Base-by-base conservation (phyloP, 2,797 vertebrate genomes). In the Leptodactylus fallax region DNA sequence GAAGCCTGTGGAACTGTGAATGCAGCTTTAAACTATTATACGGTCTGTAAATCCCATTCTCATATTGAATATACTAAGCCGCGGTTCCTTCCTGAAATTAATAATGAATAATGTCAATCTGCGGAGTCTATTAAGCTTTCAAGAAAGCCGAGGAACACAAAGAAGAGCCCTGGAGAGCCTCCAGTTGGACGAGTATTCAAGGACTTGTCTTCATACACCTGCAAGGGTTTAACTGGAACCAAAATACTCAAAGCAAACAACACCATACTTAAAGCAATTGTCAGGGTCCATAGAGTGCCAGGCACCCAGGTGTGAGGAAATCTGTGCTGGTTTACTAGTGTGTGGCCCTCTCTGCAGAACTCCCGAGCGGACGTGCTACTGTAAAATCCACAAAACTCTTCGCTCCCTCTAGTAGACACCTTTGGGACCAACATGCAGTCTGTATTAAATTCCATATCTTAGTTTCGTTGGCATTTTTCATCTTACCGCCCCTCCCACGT, bases 261-360 rank as follows among this genome's bases (percentile, higher is more conserved):
- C 74, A 53, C 27, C 55, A 53, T 27, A 79, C 51, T 16, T 58
- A 79, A 58, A 27, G 49, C 47, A 76, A 51, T 51, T 77, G 53
- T 49, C n/a, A 76, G 14, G 14, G 19, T n/a, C 72, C n/a, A 49
- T n/a, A 21, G 78, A 36, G 56, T 56, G 13, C 16, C 3, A 12
- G 19, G 11, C 27, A 72, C 16, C 85, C 65, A 72, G 60, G 36
- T 87, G 65, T 51, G 27, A 27, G 23, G 61, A 49, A 65, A 81
- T 87, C 85, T 87, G 65, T 53, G 55, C 27, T 79, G 78, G 27
- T 79, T 79, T 36, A 56, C 55, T 27, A 78, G 11, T 58, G 55
- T 27, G 3, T 0, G 11, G 6, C 55, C 77, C 7, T 10, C 25
- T 63, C 79, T 63, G 3, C 19, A 12, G 36, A 10, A n/a, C 13